Percentiles rank a stretch among this genome's conserved stretches.
These are phyloP conservation scores for Xestia rhomboidea DNA, from an alignment of 2,888 invertebrate species.

Conservation along the genomic window DNA sequence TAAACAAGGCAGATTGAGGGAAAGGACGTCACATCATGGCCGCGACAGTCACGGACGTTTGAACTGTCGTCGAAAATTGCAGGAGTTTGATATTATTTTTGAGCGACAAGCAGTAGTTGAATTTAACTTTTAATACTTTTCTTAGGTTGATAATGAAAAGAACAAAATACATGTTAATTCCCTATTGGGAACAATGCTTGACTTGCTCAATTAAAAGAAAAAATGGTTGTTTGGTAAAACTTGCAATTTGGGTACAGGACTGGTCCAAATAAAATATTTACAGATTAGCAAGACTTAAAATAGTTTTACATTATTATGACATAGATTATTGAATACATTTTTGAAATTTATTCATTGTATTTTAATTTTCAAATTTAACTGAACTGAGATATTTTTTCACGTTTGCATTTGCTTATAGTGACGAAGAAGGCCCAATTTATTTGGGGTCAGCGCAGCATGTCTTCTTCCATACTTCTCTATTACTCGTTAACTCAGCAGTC, in stretches of 20 bases:
- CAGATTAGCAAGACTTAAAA: constrained; percentile 43
- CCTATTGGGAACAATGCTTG: neutral
- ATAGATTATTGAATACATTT: constrained; percentile 51
- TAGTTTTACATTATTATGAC: constrained; percentile 53
- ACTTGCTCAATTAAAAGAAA: neutral
- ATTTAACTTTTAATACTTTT: too few relatives aligned
- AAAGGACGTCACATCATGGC: too few relatives aligned
- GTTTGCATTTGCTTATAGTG: neutral
- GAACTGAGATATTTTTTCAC: neutral
- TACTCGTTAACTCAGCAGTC: too few relatives aligned
- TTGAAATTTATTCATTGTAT: constrained; percentile 20
- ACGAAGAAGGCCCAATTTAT: neutral
- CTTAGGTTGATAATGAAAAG: too few relatives aligned
- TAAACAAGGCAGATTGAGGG: too few relatives aligned
- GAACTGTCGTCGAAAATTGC: too few relatives aligned
- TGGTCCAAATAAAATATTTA: constrained; percentile 3
- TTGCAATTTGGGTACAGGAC: neutral
- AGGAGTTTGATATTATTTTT: too few relatives aligned
- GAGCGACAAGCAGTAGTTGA: too few relatives aligned
- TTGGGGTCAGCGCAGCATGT: too few relatives aligned
- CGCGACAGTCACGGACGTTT: too few relatives aligned
- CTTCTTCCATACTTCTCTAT: too few relatives aligned
- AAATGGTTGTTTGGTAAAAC: neutral
- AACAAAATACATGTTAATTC: too few relatives aligned
- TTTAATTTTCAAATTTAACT: neutral